Evolutionary conservation across 2,888 invertebrate species (phyloP), one percentile per base, ranked within the genome.

Genomic region (Antheraea assamensis): DNA sequence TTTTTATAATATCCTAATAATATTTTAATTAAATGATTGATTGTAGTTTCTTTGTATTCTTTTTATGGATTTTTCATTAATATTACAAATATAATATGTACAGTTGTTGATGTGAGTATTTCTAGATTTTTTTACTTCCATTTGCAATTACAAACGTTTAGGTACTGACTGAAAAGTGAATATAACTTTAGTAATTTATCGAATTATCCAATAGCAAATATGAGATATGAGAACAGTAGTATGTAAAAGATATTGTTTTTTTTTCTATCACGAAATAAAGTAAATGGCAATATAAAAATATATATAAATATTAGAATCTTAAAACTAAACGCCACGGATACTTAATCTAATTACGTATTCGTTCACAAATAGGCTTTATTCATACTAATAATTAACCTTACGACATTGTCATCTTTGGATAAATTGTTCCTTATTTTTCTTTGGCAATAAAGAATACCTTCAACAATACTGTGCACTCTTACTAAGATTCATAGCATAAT

Each of bases 341-440:
- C 72, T 76, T 71, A 79, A 19, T 64, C 73, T 81, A 79, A 77
- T 82, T 77, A 79, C 79, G 77, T 80, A 80, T 80, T 71, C 74
- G 73, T 77, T 73, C 76, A 76, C 71, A 72, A 71, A 71, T 35
- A 68, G 35, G 21, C 68, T 35, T 35, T n/a, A 68, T 35, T 68
- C n/a, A n/a, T 35, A 68, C n/a, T 35, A 68, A n/a, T n/a, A n/a
- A 30, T 31, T 68, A 64, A 68, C 35, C 35, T 68, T 13, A 68
- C 3, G 35, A n/a, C 0, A 8, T 35, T 68, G 35, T 35, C 35
- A 66, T 35, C 68, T 68, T 68, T 68, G 31, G 35, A 35, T 68
- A 68, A n/a, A n/a, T 35, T 66, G 8, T 8, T 66, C 42, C 42
- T 68, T 35, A n/a, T n/a, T 68, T 10, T 35, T n/a, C 35, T 35